Evolutionary conservation across 2,113 vertebrate genomes (phyloP).

Genomic region (Ancistrus triradiatus): DNA sequence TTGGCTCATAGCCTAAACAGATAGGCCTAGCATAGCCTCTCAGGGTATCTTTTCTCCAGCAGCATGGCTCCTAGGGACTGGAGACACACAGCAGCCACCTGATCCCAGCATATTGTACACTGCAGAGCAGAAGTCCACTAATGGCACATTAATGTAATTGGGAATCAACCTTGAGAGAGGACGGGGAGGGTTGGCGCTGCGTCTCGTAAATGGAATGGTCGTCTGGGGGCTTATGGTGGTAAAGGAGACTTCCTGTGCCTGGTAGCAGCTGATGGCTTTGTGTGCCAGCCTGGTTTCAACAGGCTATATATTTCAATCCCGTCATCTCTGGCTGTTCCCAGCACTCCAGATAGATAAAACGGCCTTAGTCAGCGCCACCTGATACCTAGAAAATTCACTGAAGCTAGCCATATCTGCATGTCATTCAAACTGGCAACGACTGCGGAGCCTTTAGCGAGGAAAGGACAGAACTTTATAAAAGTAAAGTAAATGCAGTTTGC

Average conservation of each 20-base stretch:
- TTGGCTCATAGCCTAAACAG: too few relatives aligned
- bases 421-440: not conserved
- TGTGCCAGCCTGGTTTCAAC: not conserved
- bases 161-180: slow-evolving; percentile 10
- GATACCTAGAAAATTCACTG: not conserved
- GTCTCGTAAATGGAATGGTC: slow-evolving; percentile 8
- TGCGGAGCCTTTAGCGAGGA: too few relatives aligned
- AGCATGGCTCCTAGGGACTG: not conserved
- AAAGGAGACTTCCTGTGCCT: slow-evolving; percentile 5
- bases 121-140: slow-evolving; percentile 19
- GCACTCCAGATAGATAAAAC: too few relatives aligned
- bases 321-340: too few relatives aligned
- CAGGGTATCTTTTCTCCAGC: not conserved
- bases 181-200: not conserved
- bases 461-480: too few relatives aligned
- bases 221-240: slow-evolving; percentile 2
- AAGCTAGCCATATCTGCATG: not conserved
- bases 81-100: slow-evolving; percentile 10
- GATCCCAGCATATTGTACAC: slow-evolving; percentile 1
- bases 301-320: slow-evolving; percentile 5
- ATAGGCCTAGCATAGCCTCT: not conserved
- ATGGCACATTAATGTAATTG: slow-evolving; percentile 36
- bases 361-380: slow-evolving; percentile 7
- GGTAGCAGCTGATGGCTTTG: slow-evolving; percentile 1
- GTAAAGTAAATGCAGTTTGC: too few relatives aligned